Evolutionary conservation across 2,888 invertebrate species (phyloP), one percentile per base, ranked within the genome.

Genomic region (Dynastes grantii): DNA sequence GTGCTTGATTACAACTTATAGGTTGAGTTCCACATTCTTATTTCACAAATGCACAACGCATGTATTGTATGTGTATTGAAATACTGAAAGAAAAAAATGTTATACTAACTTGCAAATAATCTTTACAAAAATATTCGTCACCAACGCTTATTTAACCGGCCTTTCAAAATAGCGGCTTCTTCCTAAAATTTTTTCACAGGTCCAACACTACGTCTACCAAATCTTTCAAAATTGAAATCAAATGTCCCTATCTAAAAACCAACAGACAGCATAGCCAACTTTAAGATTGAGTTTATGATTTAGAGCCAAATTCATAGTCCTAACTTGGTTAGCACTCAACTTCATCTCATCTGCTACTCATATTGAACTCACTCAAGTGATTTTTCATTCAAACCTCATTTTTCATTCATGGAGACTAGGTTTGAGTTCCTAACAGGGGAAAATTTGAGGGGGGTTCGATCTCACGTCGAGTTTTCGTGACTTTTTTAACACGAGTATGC

Each of bases 111-210:
- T 79, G 76, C 63, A 77, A 79, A 77, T 55, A 77, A 71, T 63
- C 13, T 76, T 71, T 77, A 79, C 64, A 55, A 71, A 73, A 76
- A 76, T 75, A 76, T 55, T 76, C 65, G 71, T 78, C 79, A 80
- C 76, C 76, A 78, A 79, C 78, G 78, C 79, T 81, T 76, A 70
- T 75, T 37, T 63, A 79, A 61, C 81, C 79, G 78, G 78, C 76
- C 76, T 79, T 81, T 79, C 76, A 73, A 79, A 79, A 78, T 61
- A 67, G 79, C 78, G 78, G 79, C 78, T 77, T 79, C 64, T 78
- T 73, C 71, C 9, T 64, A 64, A 53, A 45, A 27, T 67, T 63
- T 63, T 11, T 13, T 8, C 13, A 32, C 63, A 63, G 63, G 63
- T 63, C 22, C 16, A 22, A 58, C 55, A 58, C 55, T 58, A 58